phyloP scores from a whole-genome alignment of 2,888 invertebrate genomes.

The Stenichneumon culpator region DNA sequence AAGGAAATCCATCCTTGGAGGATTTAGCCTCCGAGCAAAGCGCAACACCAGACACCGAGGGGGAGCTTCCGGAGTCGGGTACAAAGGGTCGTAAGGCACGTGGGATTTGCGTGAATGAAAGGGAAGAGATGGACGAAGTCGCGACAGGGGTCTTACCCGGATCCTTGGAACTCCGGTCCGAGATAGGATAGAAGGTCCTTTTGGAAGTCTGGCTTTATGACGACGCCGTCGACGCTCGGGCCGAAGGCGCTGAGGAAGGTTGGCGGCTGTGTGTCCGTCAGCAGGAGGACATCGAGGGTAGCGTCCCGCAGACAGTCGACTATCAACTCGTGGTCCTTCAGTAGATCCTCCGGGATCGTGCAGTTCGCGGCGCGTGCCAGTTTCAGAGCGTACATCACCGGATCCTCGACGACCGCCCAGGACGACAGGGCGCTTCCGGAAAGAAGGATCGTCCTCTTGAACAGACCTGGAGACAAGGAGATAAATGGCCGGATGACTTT shows the following conservation, averaged over 20 bases:
- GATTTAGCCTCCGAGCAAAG: background rate
- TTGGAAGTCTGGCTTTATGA: constrained; percentile 95
- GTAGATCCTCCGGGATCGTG: constrained; percentile 92
- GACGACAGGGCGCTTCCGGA: constrained; percentile 96
- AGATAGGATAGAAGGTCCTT: constrained; percentile 92
- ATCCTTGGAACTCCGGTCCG: constrained; percentile 84
- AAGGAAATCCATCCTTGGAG: background rate
- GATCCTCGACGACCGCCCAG: constrained; percentile 96
- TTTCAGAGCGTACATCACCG: constrained; percentile 92
- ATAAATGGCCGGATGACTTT: constrained; percentile 64
- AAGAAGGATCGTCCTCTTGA: constrained; percentile 94
- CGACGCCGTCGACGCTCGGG: constrained; percentile 97
- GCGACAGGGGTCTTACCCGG: constrained; percentile 77
- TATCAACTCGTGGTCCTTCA: constrained; percentile 93
- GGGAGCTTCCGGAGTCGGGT: background rate
- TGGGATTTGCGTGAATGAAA: constrained; percentile 35
- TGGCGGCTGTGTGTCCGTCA: constrained; percentile 92
- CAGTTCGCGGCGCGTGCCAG: constrained; percentile 94
- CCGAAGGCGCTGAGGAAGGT: constrained; percentile 95
- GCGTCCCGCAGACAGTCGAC: constrained; percentile 94
- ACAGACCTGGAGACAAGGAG: constrained; percentile 88
- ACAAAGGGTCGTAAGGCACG: background rate
- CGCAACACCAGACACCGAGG: background rate
- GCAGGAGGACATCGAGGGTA: constrained; percentile 90
- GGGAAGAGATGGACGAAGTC: background rate